Conservation (phyloP, 2,797 vertebrate genomes). For the Coregonus suidteri region DNA sequence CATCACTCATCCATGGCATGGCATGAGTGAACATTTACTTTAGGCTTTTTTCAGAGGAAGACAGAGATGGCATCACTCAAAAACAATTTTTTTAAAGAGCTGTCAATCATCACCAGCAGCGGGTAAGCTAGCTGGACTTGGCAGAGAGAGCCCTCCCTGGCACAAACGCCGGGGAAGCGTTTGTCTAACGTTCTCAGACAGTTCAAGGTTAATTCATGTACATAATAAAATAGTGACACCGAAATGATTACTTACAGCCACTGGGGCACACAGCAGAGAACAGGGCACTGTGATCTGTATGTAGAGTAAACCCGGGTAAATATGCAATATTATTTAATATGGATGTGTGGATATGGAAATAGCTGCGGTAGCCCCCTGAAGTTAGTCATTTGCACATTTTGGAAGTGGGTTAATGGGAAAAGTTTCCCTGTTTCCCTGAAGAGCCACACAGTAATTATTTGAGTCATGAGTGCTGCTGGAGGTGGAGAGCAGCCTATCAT, state of each 20-base stretch:
- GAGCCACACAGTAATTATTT: constrained; percentile 62
- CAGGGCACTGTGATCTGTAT: constrained; percentile 17
- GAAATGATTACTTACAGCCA: constrained; percentile 56
- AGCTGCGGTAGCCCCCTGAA: constrained; percentile 32
- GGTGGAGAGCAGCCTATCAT: constrained; percentile 38
- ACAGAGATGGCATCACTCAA: constrained; percentile 39
- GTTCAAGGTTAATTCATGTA: constrained; percentile 75
- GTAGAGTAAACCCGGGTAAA: constrained; percentile 30
- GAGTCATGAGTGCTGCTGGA: constrained; percentile 62
- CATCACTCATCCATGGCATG: constrained; percentile 44
- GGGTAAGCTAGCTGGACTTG: constrained; percentile 35
- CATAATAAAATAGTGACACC: constrained; percentile 69
- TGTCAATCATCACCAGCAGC: constrained; percentile 57
- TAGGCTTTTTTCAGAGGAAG: constrained; percentile 43
- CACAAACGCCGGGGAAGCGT: constrained; percentile 50
- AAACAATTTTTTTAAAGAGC: constrained; percentile 51
- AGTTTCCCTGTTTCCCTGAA: constrained; percentile 54
- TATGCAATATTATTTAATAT: constrained; percentile 27
- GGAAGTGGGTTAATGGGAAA: constrained; percentile 57
- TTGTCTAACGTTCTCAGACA: constrained; percentile 61
- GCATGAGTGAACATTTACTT: constrained; percentile 14
- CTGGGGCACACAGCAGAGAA: constrained; percentile 5
- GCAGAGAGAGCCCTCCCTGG: constrained; percentile 43
- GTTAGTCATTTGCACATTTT: constrained; percentile 60
- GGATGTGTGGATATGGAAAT: constrained; percentile 27